Evolutionary conservation across 1,140 invertebrate species (phyloP).

Genomic region (Neodiprion fabricii): DNA sequence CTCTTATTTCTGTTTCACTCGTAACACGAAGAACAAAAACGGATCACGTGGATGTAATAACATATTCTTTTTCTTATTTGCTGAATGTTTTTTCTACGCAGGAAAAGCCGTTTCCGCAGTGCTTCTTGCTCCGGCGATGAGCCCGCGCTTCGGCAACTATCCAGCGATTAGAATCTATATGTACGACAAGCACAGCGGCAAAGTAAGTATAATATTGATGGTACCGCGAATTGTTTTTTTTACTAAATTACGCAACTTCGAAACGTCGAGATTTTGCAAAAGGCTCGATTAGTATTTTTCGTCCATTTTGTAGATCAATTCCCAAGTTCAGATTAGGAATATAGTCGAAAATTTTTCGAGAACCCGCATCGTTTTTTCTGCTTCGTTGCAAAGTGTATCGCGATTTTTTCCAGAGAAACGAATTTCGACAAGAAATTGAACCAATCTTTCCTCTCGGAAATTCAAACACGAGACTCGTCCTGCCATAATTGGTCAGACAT

Average conservation of each 20-base stretch:
- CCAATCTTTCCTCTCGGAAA: too few relatives aligned
- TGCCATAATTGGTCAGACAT: too few relatives aligned
- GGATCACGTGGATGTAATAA: not conserved
- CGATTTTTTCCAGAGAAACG: too few relatives aligned
- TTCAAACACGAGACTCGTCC: too few relatives aligned
- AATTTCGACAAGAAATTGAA: too few relatives aligned
- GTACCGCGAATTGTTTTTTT: not conserved
- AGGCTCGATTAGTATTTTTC: not conserved
- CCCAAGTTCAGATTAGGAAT: too few relatives aligned
- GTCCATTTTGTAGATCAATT: not conserved
- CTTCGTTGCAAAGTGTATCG: too few relatives aligned
- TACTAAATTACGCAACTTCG: not conserved
- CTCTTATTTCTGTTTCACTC: too few relatives aligned
- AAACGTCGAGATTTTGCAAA: too few relatives aligned
- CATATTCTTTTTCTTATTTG: not conserved
- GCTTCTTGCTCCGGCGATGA: not conserved
- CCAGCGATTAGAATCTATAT: constrained; percentile 5
- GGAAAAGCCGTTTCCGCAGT: not conserved
- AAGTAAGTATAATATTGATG: not conserved
- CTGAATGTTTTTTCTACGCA: not conserved
- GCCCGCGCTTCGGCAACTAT: not conserved
- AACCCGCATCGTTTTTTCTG: too few relatives aligned
- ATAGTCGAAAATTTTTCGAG: too few relatives aligned
- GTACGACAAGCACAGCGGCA: not conserved
- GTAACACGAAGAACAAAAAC: not conserved